Percentiles rank a stretch among this genome's conserved stretches.
These are phyloP conservation scores for Leptinotarsa rubiginosa DNA, from an alignment of 2,888 invertebrate species.

Conservation along the genomic window DNA sequence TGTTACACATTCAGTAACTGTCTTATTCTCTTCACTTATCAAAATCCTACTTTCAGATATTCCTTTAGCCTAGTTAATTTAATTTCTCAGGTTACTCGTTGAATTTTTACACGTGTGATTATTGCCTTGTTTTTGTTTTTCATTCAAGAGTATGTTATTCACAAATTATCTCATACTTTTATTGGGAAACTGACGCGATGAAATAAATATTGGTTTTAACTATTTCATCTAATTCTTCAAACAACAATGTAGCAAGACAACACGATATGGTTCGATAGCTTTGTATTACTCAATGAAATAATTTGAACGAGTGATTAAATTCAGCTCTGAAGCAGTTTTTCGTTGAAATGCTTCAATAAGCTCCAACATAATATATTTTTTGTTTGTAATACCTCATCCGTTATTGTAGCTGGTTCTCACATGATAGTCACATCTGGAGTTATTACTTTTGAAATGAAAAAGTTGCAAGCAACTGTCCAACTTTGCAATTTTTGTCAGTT, in stretches of 20 bases:
- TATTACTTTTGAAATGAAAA: no score
- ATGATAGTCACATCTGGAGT: no score
- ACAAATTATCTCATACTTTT: not conserved
- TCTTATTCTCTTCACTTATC: no score
- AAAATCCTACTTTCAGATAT: no score
- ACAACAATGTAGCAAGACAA: not conserved
- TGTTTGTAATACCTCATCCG: no score
- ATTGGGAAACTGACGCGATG: not conserved
- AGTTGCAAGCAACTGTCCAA: no score
- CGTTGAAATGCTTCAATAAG: no score
- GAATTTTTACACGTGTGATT: conserved; percentile 7
- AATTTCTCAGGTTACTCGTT: not conserved
- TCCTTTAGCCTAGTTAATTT: not conserved
- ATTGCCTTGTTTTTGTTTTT: conserved; percentile 4
- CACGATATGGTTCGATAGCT: not conserved
- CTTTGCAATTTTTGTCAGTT: no score
- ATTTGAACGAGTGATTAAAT: not conserved
- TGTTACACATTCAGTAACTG: no score
- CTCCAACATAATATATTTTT: no score
- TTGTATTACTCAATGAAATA: not conserved
- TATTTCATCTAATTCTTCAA: not conserved
- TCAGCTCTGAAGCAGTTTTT: no score
- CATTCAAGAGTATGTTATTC: not conserved
- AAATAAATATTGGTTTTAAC: not conserved
- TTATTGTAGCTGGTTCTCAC: no score